Evolutionary conservation across 2,113 vertebrate genomes (phyloP).

Genomic region (Peromyscus polionotus): DNA sequence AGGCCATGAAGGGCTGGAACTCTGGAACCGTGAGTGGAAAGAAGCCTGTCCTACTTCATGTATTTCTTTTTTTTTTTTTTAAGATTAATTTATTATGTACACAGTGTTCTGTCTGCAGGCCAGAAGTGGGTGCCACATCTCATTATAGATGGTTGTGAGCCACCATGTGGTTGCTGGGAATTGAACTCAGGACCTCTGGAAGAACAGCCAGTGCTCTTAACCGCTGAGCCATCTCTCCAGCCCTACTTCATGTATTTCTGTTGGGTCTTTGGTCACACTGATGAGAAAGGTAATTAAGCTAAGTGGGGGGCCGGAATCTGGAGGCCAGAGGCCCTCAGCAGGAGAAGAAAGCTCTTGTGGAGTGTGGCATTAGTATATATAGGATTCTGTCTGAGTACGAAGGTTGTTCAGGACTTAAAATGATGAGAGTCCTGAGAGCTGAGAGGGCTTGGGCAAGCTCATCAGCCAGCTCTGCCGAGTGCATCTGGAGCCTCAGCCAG

Average conservation of each 20-base stretch:
- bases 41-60: background rate
- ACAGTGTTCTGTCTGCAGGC: no score
- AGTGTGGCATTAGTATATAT: background rate
- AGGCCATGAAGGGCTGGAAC: background rate
- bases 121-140: no score
- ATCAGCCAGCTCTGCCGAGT: background rate
- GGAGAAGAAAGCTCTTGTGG: background rate
- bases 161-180: no score
- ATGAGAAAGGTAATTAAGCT: background rate
- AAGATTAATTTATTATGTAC: no score
- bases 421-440: background rate
- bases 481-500: background rate
- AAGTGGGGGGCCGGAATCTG: background rate
- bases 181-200: no score
- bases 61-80: background rate
- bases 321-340: background rate
- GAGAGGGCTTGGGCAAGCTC: background rate
- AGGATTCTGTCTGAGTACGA: background rate
- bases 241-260: background rate
- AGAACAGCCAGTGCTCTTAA: no score
- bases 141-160: no score
- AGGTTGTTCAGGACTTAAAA: conserved; percentile 5
- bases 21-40: background rate
- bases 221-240: no score
- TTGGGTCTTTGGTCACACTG: background rate